Conservation (phyloP, 2,888 invertebrate species). For the Drosophila recens region DNA sequence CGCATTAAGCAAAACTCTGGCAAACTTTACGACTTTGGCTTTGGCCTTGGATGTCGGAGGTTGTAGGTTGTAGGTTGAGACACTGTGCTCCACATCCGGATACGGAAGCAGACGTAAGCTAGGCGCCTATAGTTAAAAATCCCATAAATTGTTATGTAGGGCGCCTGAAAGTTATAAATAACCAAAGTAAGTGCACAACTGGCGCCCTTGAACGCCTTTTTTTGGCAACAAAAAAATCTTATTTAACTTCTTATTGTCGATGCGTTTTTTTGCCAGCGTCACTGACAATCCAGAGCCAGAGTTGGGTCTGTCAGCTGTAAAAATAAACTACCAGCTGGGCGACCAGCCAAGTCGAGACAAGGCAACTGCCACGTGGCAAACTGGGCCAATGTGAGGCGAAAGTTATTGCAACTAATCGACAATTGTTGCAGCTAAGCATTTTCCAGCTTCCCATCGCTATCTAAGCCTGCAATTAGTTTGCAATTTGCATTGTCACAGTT, state of each 20-base stretch:
- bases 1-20: conserved; percentile 66
- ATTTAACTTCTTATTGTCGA: conserved; percentile 32
- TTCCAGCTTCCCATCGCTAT: conserved; percentile 14
- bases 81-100: conserved; percentile 16
- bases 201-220: conserved; percentile 69
- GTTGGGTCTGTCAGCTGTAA: conserved; percentile 24
- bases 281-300: conserved; percentile 17
- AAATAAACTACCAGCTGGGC: conserved; percentile 48
- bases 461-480: conserved; percentile 56
- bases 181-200: conserved; percentile 49
- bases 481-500: conserved; percentile 52
- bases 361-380: conserved; percentile 28
- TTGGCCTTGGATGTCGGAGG: conserved; percentile 41
- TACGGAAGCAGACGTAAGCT: conserved; percentile 40
- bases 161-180: conserved; percentile 70
- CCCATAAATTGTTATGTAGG: conserved; percentile 64
- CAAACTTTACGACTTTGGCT: conserved; percentile 65
- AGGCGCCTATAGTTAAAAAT: conserved; percentile 63
- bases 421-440: conserved; percentile 18
- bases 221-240: conserved; percentile 20
- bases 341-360: conserved; percentile 44
- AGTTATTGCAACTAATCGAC: conserved; percentile 45
- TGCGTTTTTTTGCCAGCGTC: conserved; percentile 22
- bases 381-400: conserved; percentile 50
- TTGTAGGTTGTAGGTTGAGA: conserved; percentile 6